Conservation (phyloP, 2,888 invertebrate species). For the Ornithoptera priamus region DNA sequence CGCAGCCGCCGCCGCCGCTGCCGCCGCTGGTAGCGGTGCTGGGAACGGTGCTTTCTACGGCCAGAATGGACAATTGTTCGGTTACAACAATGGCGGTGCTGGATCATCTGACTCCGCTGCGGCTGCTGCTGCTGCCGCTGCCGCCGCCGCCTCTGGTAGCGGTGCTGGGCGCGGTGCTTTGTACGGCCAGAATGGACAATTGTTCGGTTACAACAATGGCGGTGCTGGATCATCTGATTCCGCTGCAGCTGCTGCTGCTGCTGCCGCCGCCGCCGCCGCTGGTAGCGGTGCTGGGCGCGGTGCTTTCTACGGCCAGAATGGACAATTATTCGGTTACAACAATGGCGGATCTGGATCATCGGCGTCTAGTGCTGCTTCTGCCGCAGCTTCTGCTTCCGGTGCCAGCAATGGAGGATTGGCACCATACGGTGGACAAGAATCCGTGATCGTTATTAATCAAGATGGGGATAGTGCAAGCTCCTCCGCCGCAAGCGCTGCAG, state of each 20-base stretch:
- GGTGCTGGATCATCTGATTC: slow-evolving; percentile 27
- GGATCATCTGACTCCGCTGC: not conserved
- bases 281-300: slow-evolving; percentile 16
- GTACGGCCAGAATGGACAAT: no score
- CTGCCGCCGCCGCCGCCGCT: slow-evolving; percentile 17
- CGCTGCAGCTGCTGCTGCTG: slow-evolving; percentile 17
- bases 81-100: not conserved
- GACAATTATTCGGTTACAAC: not conserved
- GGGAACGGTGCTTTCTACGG: no score
- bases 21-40: not conserved
- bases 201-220: no score
- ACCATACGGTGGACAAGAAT: not conserved
- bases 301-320: not conserved
- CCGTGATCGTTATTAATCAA: not conserved
- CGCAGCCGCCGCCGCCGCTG: not conserved
- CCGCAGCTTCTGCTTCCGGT: slow-evolving; percentile 11
- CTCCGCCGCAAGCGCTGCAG: slow-evolving; percentile 20
- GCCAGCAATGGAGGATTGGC: not conserved
- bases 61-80: no score
- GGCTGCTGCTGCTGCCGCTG: no score
- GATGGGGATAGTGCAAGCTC: slow-evolving; percentile 3
- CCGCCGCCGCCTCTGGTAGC: no score
- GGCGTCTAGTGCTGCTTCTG: slow-evolving; percentile 19
- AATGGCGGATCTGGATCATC: not conserved
- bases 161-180: no score